A percentile compares a stretch with the other conserved stretches of the same genome.
phyloP scores from a whole-genome alignment of 1,140 invertebrate genomes.

The Cherax destructor region DNA sequence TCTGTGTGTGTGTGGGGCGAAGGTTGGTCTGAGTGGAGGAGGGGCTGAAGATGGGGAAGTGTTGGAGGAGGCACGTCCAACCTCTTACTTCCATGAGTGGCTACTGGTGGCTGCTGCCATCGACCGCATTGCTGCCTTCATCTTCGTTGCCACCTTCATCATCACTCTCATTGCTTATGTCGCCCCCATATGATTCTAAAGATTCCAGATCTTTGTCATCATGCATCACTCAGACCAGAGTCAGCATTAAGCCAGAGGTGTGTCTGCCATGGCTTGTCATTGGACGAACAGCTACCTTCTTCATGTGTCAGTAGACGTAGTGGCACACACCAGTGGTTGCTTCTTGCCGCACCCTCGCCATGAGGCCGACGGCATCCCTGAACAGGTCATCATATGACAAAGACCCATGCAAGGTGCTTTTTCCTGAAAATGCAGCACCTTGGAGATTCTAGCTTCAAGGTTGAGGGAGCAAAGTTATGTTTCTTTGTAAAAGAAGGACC shows the following conservation, averaged over 20 bases:
- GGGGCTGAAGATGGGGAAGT: conserved; percentile 42
- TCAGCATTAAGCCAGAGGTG: neutral
- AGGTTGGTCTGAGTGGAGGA: conserved; percentile 62
- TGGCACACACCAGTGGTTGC: too few relatives aligned
- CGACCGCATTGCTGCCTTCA: conserved; percentile 39
- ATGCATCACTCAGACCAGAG: neutral
- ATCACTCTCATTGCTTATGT: conserved; percentile 52
- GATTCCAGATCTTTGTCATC: neutral
- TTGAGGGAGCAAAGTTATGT: too few relatives aligned
- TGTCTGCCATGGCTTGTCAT: neutral
- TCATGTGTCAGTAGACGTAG: too few relatives aligned
- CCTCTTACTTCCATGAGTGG: conserved; percentile 58
- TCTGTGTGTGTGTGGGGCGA: too few relatives aligned
- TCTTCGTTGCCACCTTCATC: conserved; percentile 54
- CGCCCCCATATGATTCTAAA: neutral
- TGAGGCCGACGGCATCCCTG: neutral
- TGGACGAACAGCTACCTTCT: neutral
- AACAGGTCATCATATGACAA: neutral
- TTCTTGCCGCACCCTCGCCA: neutral
- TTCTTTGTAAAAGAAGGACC: too few relatives aligned
- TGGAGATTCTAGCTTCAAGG: too few relatives aligned
- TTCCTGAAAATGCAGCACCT: too few relatives aligned
- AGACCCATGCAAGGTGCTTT: too few relatives aligned
- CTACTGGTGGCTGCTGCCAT: conserved; percentile 55
- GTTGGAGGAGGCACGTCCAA: conserved; percentile 33